These are phyloP conservation scores for Sebastes vulpes DNA, from an alignment of 2,797 vertebrate genomes.

Conservation along the genomic window DNA sequence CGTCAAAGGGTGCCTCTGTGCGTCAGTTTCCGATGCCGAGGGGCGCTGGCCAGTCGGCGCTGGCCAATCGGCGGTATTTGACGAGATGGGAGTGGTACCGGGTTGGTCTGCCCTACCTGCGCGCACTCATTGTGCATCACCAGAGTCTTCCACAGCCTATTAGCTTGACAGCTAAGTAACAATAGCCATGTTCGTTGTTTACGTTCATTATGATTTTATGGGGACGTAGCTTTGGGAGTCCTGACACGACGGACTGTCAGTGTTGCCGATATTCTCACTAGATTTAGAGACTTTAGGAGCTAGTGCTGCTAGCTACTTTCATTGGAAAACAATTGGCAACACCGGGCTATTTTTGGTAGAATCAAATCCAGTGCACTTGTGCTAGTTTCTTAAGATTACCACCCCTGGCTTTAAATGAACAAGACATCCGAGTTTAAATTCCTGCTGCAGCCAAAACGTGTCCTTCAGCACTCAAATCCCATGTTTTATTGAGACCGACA, in stretches of 20 bases:
- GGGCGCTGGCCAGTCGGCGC: too few relatives aligned
- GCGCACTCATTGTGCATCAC: too few relatives aligned
- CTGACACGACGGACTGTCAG: background rate
- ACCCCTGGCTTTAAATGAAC: background rate
- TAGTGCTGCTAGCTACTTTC: background rate
- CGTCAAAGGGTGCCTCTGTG: too few relatives aligned
- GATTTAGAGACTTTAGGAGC: background rate
- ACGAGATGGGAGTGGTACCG: too few relatives aligned
- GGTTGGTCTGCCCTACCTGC: too few relatives aligned
- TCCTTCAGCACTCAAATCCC: conserved; percentile 11
- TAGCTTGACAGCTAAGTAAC: too few relatives aligned
- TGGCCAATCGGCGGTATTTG: too few relatives aligned
- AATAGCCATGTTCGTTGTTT: too few relatives aligned
- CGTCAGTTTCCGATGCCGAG: too few relatives aligned
- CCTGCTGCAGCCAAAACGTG: conserved; percentile 3
- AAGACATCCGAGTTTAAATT: background rate
- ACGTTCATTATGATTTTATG: too few relatives aligned
- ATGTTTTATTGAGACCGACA: conserved; percentile 16
- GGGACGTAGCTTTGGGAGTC: too few relatives aligned
- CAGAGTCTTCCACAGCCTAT: too few relatives aligned
- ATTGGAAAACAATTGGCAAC: background rate
- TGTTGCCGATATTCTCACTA: background rate
- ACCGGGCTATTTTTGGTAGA: background rate
- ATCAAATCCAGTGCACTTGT: background rate
- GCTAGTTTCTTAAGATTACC: background rate